Evolutionary conservation across 2,888 invertebrate genomes (phyloP), one percentile per base, ranked within the genome.

Genomic region (Globia sparganii): DNA sequence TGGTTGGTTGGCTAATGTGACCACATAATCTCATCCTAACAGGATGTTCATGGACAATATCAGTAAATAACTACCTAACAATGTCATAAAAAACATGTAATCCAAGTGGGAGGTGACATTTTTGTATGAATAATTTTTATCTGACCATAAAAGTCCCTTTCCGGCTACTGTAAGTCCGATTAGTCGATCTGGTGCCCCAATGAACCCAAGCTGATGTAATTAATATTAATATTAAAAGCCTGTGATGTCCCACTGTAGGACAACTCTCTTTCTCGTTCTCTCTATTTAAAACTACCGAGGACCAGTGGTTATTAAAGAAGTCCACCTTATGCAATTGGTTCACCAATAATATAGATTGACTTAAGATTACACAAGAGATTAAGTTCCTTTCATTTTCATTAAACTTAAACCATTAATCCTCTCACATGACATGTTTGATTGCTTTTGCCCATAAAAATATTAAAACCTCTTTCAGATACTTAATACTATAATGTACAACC

Each of bases 31-130:
- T 76, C 28, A 15, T 28, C 40, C 15, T 28, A 18, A 75, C 76
- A 64, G 82, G 82, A 78, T 78, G 58, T 76, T 15, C 0, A 81
- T 15, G 0, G 4, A 0, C 40, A 34, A 58, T 75, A 56, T 49
- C 56, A 53, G 11, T n/a, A 28, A 18, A 70, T 28, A 75, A 2
- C 43, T 56, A 75, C 11, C 11, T 56, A 53, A 37, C 2, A 58
- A 15, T 2, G 4, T 49, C 15, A 49, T 37, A 0, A 37, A 62
- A 59, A n/a, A 67, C 6, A 21, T 15, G 1, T 18, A 49, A 28
- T 46, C 9, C 25, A 21, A 53, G 61, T 62, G 40, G n/a, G 46
- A 18, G 13, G 40, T 31, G 1, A 6, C 71, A 59, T 46, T 79
- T 66, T 76, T 43, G 43, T 43, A 58, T 49, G 37, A 28, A 43